These are phyloP conservation scores for Streblospio benedicti DNA, from an alignment of 1,140 invertebrate genomes.

Conservation along the genomic window DNA sequence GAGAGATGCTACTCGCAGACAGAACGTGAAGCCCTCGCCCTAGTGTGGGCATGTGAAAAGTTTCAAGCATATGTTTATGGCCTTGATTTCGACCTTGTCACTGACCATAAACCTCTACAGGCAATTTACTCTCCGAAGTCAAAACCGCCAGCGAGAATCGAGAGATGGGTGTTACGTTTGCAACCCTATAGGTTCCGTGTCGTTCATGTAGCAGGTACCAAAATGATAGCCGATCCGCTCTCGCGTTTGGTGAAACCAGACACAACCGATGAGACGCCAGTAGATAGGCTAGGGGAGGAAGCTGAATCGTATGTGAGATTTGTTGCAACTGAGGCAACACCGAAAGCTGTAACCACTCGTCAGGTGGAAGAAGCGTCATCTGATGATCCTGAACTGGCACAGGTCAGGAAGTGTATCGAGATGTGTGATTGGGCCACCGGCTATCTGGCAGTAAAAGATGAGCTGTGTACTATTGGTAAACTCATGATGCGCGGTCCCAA, in stretches of 20 bases:
- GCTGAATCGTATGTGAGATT: too few relatives aligned
- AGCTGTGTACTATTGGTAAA: neutral
- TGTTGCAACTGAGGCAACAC: too few relatives aligned
- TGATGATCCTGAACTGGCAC: too few relatives aligned
- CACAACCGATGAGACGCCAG: too few relatives aligned
- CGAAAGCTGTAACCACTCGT: too few relatives aligned
- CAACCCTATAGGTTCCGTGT: conserved; percentile 17
- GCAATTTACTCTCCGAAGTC: conserved; percentile 7
- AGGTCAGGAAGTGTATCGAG: too few relatives aligned
- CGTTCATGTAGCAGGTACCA: too few relatives aligned
- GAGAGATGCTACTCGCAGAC: conserved; percentile 38
- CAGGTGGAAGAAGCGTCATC: too few relatives aligned
- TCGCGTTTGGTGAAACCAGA: too few relatives aligned
- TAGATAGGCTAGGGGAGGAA: too few relatives aligned
- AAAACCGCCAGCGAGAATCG: conserved; percentile 22
- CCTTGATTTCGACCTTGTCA: conserved; percentile 34
- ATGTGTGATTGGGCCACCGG: too few relatives aligned
- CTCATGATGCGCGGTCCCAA: neutral
- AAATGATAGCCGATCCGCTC: too few relatives aligned
- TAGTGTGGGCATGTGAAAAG: conserved; percentile 43
- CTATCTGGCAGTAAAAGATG: neutral
- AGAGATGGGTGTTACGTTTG: conserved; percentile 24
- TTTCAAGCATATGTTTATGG: conserved; percentile 47
- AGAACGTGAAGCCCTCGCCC: conserved; percentile 44
- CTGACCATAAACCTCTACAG: conserved; percentile 30